Percentiles rank a stretch among this genome's conserved stretches.
These are phyloP conservation scores for Cantharis lateralis DNA, from an alignment of 2,888 invertebrate genomes.

Conservation along the genomic window DNA sequence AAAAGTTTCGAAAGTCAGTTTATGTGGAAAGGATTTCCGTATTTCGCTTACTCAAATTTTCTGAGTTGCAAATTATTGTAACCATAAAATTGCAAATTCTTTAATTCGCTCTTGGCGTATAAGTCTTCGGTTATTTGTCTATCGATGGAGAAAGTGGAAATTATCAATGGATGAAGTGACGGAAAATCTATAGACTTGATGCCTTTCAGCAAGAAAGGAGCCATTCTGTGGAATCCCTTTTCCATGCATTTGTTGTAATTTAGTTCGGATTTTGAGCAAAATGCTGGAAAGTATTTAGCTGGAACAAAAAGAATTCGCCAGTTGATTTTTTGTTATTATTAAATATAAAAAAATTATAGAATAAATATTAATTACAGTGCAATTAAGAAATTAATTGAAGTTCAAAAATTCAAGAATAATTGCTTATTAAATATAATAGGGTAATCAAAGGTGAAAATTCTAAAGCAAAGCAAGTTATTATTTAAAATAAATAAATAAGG, in stretches of 20 bases:
- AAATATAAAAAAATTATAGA: no score
- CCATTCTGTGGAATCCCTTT: background rate
- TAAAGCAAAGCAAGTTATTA: no score
- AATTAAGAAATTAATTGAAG: no score
- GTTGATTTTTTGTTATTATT: no score
- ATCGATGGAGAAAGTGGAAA: background rate
- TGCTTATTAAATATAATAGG: no score
- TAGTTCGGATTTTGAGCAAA: background rate
- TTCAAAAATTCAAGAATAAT: no score
- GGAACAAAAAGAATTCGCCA: background rate
- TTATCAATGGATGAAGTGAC: background rate
- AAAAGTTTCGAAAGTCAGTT: background rate
- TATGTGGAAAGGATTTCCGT: background rate
- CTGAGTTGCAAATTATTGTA: background rate
- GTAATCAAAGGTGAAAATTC: no score
- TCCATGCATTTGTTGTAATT: conserved; percentile 5
- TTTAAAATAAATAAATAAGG: no score
- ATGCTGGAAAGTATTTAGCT: conserved; percentile 4
- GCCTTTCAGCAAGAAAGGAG: conserved; percentile 3
- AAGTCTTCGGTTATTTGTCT: background rate
- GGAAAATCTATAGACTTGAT: conserved; percentile 3
- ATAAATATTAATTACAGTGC: no score
- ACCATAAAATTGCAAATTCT: background rate
- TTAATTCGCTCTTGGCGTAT: background rate
- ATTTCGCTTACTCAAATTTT: background rate